These are phyloP conservation scores for Alethe castanea DNA, from an alignment of 2,113 vertebrate genomes.

Conservation along the genomic window DNA sequence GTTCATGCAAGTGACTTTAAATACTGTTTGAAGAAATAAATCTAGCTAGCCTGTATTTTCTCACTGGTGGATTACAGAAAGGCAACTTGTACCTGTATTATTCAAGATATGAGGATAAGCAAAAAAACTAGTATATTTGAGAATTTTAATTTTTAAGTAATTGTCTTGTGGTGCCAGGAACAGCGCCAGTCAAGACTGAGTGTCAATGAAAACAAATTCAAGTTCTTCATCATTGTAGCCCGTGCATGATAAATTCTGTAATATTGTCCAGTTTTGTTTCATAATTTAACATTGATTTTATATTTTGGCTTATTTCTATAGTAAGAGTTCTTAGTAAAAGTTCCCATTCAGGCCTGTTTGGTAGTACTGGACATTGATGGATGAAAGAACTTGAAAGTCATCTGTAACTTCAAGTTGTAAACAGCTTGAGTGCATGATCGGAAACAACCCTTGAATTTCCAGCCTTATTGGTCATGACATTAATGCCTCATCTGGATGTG, in stretches of 20 bases:
- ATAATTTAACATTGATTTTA: background rate
- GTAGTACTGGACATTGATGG: background rate
- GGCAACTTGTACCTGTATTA: background rate
- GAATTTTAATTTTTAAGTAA: background rate
- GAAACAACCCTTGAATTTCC: background rate
- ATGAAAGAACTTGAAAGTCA: background rate
- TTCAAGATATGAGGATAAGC: background rate
- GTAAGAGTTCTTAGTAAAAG: background rate
- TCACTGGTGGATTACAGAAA: background rate
- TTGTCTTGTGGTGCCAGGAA: background rate
- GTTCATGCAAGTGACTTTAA: background rate
- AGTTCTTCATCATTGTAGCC: background rate
- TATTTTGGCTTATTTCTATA: background rate
- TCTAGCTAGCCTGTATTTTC: background rate
- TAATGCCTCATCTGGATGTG: background rate
- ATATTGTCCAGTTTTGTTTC: background rate
- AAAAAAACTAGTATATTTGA: background rate
- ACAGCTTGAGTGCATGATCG: accelerated
- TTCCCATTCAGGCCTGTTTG: background rate
- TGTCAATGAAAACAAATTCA: background rate
- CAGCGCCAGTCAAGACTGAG: background rate
- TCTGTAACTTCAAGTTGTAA: background rate
- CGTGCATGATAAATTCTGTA: background rate
- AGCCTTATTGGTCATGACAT: accelerated
- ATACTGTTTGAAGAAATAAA: background rate